Evolutionary conservation across 2,888 invertebrate genomes (phyloP).

Genomic region (Coremacera marginata): DNA sequence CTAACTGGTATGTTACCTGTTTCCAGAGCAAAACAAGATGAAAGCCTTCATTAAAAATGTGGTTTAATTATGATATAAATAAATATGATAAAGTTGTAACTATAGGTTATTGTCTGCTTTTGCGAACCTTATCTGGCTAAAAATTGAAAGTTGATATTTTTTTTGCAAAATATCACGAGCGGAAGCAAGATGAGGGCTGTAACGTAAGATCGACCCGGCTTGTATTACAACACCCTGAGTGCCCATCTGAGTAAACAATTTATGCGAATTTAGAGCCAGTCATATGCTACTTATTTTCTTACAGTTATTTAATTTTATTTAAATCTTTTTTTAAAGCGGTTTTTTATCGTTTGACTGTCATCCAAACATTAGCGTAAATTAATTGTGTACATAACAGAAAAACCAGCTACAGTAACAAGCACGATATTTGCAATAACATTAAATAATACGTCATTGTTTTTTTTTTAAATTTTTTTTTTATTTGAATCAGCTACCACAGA

Average conservation of each 20-base stretch:
- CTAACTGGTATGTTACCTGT: no score
- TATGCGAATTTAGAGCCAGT: not conserved
- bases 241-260: not conserved
- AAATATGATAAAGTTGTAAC: not conserved
- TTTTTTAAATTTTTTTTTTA: not conserved
- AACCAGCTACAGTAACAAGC: not conserved
- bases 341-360: not conserved
- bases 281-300: no score
- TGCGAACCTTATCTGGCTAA: not conserved
- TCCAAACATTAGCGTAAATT: not conserved
- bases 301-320: no score
- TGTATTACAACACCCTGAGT: no score
- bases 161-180: not conserved
- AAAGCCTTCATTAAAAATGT: not conserved
- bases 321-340: not conserved
- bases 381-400: slow-evolving; percentile 6
- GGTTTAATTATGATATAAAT: not conserved
- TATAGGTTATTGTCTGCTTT: not conserved
- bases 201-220: not conserved
- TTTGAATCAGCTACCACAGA: not conserved
- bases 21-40: not conserved
- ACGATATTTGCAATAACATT: not conserved
- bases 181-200: not conserved
- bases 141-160: slow-evolving; percentile 5
- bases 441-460: not conserved